These are phyloP conservation scores for Creontiades dilutus DNA, from an alignment of 2,888 invertebrate genomes.

Conservation along the genomic window DNA sequence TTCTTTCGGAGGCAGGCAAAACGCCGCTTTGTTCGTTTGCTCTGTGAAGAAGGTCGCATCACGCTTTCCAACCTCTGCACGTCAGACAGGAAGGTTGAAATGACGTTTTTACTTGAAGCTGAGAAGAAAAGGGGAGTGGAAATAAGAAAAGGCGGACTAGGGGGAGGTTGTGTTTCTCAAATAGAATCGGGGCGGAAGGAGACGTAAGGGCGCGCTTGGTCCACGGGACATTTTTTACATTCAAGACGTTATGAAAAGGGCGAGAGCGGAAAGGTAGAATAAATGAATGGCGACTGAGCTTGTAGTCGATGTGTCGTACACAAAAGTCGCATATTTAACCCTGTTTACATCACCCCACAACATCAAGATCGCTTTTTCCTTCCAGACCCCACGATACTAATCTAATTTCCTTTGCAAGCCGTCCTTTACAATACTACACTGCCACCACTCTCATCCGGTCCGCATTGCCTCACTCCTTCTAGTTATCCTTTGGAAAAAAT, in stretches of 20 bases:
- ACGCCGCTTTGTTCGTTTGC: slow-evolving; percentile 35
- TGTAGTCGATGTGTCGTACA: slow-evolving; percentile 58
- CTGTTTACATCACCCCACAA: slow-evolving; percentile 31
- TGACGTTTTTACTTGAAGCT: slow-evolving; percentile 1
- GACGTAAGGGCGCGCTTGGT: background rate
- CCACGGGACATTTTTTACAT: slow-evolving; percentile 24
- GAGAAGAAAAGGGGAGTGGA: background rate
- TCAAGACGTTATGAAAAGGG: slow-evolving; percentile 54
- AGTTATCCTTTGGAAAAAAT: too few species aligned
- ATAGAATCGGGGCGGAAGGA: slow-evolving; percentile 35
- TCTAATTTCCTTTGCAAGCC: slow-evolving; percentile 38
- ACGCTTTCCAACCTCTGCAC: background rate
- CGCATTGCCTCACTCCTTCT: background rate
- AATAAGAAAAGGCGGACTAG: background rate
- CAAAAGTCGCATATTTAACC: slow-evolving; percentile 59
- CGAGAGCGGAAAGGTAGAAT: slow-evolving; percentile 24
- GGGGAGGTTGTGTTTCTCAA: background rate
- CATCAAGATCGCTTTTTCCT: background rate
- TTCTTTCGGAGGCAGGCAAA: slow-evolving; percentile 1
- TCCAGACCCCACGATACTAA: background rate
- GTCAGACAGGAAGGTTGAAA: background rate
- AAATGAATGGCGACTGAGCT: slow-evolving; percentile 14
- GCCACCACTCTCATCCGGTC: background rate
- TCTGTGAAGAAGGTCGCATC: slow-evolving; percentile 7
- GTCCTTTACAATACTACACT: background rate